phyloP scores from a whole-genome alignment of 2,797 vertebrate genomes.

The Neomorphus geoffroyi region DNA sequence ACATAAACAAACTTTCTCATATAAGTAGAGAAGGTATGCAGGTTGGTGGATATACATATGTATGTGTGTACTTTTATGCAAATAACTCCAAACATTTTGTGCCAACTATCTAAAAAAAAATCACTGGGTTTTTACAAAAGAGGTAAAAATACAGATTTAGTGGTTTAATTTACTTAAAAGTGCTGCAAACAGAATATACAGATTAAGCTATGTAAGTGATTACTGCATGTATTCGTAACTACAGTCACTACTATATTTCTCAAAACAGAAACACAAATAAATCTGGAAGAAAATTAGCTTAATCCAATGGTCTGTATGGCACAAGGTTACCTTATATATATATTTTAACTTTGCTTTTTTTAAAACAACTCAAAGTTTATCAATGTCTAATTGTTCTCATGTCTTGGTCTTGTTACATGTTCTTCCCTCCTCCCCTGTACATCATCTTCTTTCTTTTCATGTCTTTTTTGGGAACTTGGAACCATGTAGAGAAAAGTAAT shows the following conservation, averaged over 20 bases:
- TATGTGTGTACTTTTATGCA: background rate
- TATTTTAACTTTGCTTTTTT: background rate
- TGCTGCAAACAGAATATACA: background rate
- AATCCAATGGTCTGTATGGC: background rate
- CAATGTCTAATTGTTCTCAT: background rate
- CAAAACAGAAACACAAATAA: background rate
- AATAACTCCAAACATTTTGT: background rate
- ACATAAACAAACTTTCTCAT: background rate
- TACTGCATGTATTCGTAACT: background rate
- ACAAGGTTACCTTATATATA: background rate
- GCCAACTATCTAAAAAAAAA: background rate
- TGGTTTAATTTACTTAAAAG: background rate
- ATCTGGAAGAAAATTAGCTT: background rate
- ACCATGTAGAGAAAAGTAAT: background rate
- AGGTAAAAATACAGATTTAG: background rate
- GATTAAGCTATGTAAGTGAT: background rate
- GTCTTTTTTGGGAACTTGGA: background rate
- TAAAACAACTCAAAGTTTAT: background rate
- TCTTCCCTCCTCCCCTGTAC: background rate
- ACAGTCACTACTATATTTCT: background rate
- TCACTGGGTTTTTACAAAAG: background rate
- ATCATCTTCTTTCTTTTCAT: background rate
- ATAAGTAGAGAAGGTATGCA: background rate
- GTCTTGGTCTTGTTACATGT: background rate
- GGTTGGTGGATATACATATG: background rate